Evolutionary conservation across 2,888 invertebrate species (phyloP).

Genomic region (Cryptus armator): DNA sequence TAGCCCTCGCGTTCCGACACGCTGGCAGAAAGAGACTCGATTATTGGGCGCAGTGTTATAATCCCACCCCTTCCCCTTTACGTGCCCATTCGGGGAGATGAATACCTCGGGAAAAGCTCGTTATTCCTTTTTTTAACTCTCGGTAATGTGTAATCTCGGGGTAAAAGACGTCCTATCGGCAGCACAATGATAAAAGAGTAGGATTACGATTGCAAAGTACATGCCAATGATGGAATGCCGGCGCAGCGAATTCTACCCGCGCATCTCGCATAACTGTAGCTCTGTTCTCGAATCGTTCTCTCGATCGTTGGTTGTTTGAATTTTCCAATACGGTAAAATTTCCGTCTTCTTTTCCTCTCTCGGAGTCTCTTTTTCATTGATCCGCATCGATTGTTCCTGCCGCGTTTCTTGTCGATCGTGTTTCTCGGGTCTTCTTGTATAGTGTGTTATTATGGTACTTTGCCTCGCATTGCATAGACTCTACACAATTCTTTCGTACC

Average conservation of each 20-base stretch:
- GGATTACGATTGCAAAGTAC: neutral
- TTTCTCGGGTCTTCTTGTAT: constrained; percentile 1
- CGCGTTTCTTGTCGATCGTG: neutral
- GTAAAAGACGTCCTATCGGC: neutral
- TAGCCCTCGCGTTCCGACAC: constrained; percentile 52
- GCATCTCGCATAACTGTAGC: neutral
- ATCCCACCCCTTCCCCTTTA: neutral
- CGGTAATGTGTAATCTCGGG: neutral
- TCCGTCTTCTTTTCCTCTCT: neutral
- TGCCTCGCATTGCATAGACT: neutral
- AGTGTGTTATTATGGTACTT: constrained; percentile 12
- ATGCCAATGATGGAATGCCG: neutral
- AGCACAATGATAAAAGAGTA: neutral
- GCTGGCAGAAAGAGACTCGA: constrained; percentile 35
- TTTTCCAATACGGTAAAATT: neutral
- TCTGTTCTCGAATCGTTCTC: constrained; percentile 13
- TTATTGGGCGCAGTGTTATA: constrained; percentile 48
- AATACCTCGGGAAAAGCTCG: neutral
- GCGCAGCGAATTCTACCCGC: neutral
- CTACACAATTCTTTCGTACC: constrained; percentile 2
- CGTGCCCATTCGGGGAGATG: neutral
- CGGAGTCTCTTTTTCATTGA: neutral
- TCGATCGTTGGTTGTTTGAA: neutral
- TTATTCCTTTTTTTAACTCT: neutral
- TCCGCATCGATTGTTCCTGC: constrained; percentile 7